These are phyloP conservation scores for Eriosoma lanigerum DNA, from an alignment of 1,140 invertebrate genomes.

Conservation along the genomic window DNA sequence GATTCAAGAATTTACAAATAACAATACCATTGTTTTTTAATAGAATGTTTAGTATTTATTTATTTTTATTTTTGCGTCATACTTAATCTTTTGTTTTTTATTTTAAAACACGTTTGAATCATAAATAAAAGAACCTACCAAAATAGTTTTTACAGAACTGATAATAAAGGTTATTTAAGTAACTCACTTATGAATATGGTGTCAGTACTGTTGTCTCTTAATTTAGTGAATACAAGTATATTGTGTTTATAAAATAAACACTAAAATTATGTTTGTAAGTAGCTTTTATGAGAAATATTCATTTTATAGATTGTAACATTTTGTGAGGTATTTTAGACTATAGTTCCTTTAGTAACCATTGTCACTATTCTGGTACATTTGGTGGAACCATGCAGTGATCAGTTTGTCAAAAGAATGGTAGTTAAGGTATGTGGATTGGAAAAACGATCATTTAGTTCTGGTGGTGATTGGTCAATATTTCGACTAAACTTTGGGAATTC, in stretches of 20 bases:
- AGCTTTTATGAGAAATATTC: not conserved
- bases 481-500: not conserved
- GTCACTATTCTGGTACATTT: not conserved
- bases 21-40: constrained; percentile 24
- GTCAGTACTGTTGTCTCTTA: constrained; percentile 22
- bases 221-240: not conserved
- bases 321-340: constrained; percentile 2
- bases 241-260: not conserved
- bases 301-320: not conserved
- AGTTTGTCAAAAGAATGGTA: not conserved
- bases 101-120: constrained; percentile 13
- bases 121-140: not conserved
- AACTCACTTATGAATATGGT: not conserved
- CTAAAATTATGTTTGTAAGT: constrained; percentile 24
- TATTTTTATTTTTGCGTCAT: constrained; percentile 9
- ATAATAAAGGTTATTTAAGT: constrained; percentile 22
- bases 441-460: not conserved
- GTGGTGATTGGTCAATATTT: not conserved
- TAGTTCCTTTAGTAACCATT: not conserved
- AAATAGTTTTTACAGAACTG: not conserved
- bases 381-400: not conserved
- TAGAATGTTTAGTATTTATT: constrained; percentile 24
- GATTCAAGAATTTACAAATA: constrained; percentile 30
- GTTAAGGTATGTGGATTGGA: not conserved
- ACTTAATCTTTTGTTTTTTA: not conserved